phyloP scores from a whole-genome alignment of 2,113 vertebrate genomes.

The Gobiocypris rarus region DNA sequence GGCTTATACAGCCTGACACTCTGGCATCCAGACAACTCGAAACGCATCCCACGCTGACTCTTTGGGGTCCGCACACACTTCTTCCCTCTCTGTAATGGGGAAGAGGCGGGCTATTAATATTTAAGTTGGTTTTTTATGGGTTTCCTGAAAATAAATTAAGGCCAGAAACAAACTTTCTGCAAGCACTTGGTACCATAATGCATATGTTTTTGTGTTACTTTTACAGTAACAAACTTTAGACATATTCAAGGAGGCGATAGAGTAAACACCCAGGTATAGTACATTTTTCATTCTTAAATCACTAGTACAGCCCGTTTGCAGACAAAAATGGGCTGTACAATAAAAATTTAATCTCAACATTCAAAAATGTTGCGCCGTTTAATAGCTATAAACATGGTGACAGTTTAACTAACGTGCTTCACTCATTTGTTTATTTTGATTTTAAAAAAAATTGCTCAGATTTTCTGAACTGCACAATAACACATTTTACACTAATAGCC shows the following conservation, averaged over 20 bases:
- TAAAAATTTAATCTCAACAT: background rate
- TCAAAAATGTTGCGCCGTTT: background rate
- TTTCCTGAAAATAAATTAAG: background rate
- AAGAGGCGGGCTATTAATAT: background rate
- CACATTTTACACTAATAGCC: background rate
- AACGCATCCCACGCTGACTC: constrained; percentile 66
- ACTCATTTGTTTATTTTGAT: background rate
- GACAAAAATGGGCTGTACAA: too few relatives aligned
- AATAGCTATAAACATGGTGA: background rate
- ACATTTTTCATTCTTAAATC: background rate
- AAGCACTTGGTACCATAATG: background rate
- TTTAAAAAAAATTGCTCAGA: background rate
- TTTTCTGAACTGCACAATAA: background rate
- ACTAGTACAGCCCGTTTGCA: too few relatives aligned
- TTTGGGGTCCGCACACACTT: constrained; percentile 74
- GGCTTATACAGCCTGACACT: constrained; percentile 73
- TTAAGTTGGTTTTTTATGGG: background rate
- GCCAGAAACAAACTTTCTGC: background rate
- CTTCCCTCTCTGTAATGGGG: constrained; percentile 72
- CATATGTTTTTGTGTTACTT: background rate
- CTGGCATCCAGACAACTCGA: constrained; percentile 77
- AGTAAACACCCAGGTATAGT: too few relatives aligned
- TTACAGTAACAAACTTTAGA: background rate
- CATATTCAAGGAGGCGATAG: background rate
- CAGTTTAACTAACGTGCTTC: background rate